Conservation (phyloP, 1,140 invertebrate genomes). For the Fopius arisanus region DNA sequence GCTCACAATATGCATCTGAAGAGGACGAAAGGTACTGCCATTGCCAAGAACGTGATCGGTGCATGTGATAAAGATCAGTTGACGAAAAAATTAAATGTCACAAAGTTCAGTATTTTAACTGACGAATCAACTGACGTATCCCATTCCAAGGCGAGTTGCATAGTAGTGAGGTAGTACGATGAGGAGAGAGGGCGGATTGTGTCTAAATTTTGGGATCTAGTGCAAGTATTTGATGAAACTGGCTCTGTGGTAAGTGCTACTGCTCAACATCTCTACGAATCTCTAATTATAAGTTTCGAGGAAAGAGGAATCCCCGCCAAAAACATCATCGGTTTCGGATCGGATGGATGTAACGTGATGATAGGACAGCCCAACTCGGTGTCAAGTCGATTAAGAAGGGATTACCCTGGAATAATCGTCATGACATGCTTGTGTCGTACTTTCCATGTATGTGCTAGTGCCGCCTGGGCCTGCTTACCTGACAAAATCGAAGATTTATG, state of each 20-base stretch:
- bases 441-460: constrained; percentile 48
- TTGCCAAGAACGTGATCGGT: constrained; percentile 38
- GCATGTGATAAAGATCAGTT: constrained; percentile 27
- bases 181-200: constrained; percentile 4
- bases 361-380: constrained; percentile 50
- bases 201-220: constrained; percentile 13
- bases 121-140: constrained; percentile 16
- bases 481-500: constrained; percentile 44
- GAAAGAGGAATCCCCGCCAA: constrained; percentile 39
- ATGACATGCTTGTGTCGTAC: constrained; percentile 57
- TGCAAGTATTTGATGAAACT: constrained; percentile 39
- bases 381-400: constrained; percentile 36
- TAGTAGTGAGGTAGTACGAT: constrained; percentile 11
- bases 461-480: constrained; percentile 49
- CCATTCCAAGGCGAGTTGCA: not conserved
- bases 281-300: constrained; percentile 36
- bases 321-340: constrained; percentile 52
- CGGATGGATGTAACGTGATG: constrained; percentile 52
- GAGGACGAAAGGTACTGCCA: not conserved
- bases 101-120: constrained; percentile 34
- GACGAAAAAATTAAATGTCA: constrained; percentile 19
- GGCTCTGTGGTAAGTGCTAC: constrained; percentile 23
- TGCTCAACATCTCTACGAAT: constrained; percentile 38
- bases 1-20: not conserved
- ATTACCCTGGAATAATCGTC: constrained; percentile 44